Base-by-base conservation (phyloP, 2,888 invertebrate genomes). In the Pristionchus exspectatus region DNA sequence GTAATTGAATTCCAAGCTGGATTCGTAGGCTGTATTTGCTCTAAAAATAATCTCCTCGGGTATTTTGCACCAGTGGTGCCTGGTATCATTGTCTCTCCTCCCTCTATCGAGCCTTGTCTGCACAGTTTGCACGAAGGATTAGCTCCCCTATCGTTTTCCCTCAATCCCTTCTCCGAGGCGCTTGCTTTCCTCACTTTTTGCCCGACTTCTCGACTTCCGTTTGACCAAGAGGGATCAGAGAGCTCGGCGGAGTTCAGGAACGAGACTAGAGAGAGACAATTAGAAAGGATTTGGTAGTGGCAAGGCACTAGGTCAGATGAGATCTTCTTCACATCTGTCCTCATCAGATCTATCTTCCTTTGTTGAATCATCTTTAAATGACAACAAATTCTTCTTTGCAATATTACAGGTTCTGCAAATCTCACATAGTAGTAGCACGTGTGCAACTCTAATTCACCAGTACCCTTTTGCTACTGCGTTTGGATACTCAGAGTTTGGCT, bases 61-160 rank as follows among this genome's bases (percentile, higher is more conserved):
- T 63, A 10, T 63, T 63, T 63, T 24, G 63, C 63, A 24, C 63
- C 56, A 21, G 56, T 63, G 30, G 44, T 77, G 50, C 50, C 81
- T 44, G 50, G 81, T 81, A 81, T 81, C 81, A 81, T 81, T 74
- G 74, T 38, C 74, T 33, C 72, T 14, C n/a, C 74, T 33, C 18
- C 44, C 72, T 72, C 74, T 33, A 1, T 74, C 38, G 74, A 74
- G 63, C 63, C 63, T 63, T 63, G 24, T 63, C 63, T n/a, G 56
- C 56, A 56, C 50, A 44, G 50, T 81, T 50, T 81, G 81, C 81
- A 50, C 24, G 44, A 54, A 54, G 81, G 81, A 44, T 81, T 81
- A 85, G 84, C 84, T 14, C 44, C 50, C 81, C 44, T 81, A 81
- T 81, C 81, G 63, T 66, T 69, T 18, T 87, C 44, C 63, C 87